These are phyloP conservation scores for Liparis tanakae DNA, from an alignment of 2,797 vertebrate genomes.

Conservation along the genomic window DNA sequence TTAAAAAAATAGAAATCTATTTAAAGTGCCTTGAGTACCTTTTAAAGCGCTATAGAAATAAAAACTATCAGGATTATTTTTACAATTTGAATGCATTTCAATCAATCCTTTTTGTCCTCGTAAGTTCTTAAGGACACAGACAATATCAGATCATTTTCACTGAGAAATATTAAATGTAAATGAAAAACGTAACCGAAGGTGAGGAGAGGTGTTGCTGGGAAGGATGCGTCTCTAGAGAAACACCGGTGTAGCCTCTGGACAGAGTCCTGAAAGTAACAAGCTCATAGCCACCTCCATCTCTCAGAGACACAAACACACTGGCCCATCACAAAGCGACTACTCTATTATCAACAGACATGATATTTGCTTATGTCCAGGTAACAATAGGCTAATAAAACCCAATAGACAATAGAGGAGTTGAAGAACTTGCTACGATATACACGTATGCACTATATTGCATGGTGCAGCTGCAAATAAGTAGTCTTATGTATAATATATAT, in stretches of 20 bases:
- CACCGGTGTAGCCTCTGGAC: conserved; percentile 68
- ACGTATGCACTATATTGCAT: neutral
- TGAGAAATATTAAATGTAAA: neutral
- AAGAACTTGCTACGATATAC: neutral
- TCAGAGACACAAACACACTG: conserved; percentile 2
- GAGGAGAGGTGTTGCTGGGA: conserved; percentile 60
- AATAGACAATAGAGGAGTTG: neutral
- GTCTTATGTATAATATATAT: neutral
- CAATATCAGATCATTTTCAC: neutral
- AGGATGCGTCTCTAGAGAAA: conserved; percentile 61
- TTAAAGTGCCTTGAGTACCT: too few relatives aligned
- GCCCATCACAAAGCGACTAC: conserved; percentile 37
- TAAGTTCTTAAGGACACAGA: neutral
- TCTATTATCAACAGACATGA: conserved; percentile 29
- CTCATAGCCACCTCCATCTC: conserved; percentile 47
- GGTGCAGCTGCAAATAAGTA: neutral
- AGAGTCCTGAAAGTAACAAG: conserved; percentile 74
- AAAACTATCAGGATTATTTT: too few relatives aligned
- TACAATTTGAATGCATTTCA: neutral
- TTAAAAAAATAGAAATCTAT: neutral
- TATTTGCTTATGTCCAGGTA: conserved; percentile 1
- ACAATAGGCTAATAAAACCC: conserved; percentile 13
- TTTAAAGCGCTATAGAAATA: too few relatives aligned
- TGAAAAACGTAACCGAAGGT: conserved; percentile 27
- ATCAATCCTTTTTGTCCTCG: neutral